These are phyloP conservation scores for Palythoa caribaeorum DNA, from an alignment of 92 coral and sea anemone genomes.

Conservation along the genomic window DNA sequence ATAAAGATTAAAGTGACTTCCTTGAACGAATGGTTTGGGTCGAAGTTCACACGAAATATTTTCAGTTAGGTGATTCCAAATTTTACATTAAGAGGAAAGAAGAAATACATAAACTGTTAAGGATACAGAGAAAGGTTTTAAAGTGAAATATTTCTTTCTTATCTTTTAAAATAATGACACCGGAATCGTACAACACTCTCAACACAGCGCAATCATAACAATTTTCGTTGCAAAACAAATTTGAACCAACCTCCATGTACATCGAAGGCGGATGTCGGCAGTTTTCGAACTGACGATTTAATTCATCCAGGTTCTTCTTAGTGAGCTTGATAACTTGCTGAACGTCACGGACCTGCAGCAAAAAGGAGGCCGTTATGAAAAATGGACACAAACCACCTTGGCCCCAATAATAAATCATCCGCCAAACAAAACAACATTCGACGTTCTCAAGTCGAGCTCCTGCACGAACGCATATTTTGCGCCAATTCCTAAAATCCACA, in stretches of 20 bases:
- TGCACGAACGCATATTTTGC: conserved; percentile 77
- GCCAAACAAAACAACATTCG: conserved; percentile 88
- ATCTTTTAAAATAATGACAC: neutral
- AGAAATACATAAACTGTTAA: neutral
- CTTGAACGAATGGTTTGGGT: neutral
- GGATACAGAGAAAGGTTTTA: neutral
- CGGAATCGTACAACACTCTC: conserved; percentile 4
- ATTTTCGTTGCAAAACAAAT: conserved; percentile 40
- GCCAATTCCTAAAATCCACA: conserved; percentile 21
- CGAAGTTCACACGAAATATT: neutral
- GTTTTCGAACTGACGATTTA: conserved; percentile 89
- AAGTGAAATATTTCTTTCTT: neutral
- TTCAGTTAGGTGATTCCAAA: neutral
- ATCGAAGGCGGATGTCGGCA: conserved; percentile 97
- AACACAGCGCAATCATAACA: conserved; percentile 7
- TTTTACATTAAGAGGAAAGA: neutral
- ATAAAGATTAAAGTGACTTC: conserved; percentile 27
- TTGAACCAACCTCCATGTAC: conserved; percentile 88
- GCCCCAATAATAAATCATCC: conserved; percentile 37
- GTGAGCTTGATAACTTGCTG: conserved; percentile 95
- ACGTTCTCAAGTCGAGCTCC: conserved; percentile 38
- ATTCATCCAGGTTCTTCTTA: conserved; percentile 88
- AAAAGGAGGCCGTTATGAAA: conserved; percentile 40
- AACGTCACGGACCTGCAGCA: conserved; percentile 87
- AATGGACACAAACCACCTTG: conserved; percentile 56